Evolutionary conservation across 2,113 vertebrate genomes (phyloP).

Genomic region (Rostratula benghalensis): DNA sequence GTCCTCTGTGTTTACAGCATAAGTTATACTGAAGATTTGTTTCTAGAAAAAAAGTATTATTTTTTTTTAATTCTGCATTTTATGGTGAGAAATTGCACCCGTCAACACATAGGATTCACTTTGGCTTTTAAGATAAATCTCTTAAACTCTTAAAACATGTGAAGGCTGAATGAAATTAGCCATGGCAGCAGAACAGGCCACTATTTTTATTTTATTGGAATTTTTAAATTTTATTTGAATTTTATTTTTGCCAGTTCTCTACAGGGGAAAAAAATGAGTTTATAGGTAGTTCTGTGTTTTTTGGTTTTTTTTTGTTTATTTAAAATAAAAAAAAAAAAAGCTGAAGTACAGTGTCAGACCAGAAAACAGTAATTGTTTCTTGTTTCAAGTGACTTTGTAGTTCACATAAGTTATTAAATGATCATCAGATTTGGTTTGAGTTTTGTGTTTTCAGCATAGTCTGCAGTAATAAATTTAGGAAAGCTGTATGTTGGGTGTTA

Average conservation of each 20-base stretch:
- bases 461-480: not conserved
- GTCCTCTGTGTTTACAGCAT: not conserved
- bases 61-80: not conserved
- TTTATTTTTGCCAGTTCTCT: not conserved
- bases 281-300: not conserved
- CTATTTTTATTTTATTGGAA: not conserved
- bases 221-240: not conserved
- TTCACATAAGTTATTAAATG: not conserved
- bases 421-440: not conserved
- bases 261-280: not conserved
- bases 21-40: not conserved
- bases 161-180: not conserved
- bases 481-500: not conserved
- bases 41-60: not conserved
- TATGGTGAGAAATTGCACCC: not conserved
- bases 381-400: not conserved
- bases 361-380: not conserved
- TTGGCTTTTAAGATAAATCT: not conserved
- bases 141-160: not conserved
- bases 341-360: not conserved
- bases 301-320: too few species aligned
- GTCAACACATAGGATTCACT: not conserved
- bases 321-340: not conserved
- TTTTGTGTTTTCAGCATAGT: not conserved
- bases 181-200: not conserved